Conservation (phyloP, 1,140 invertebrate genomes). For the Drosophila obscura region DNA sequence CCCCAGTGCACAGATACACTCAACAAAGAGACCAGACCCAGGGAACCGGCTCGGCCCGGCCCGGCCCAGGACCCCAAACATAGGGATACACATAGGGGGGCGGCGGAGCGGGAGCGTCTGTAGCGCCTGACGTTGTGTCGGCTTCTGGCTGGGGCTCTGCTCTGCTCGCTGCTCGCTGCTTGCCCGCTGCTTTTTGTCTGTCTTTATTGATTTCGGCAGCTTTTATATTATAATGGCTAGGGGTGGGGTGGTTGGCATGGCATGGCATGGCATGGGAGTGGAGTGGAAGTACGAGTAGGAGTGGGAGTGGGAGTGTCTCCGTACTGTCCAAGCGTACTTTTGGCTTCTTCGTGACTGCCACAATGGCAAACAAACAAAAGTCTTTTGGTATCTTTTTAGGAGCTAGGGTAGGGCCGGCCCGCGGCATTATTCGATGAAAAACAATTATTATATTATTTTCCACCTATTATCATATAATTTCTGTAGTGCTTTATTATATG, state of each 20-base stretch:
- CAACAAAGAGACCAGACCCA: constrained; percentile 18
- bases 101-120: no score
- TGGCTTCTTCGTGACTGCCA: constrained; percentile 60
- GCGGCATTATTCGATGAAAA: constrained; percentile 1
- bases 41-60: constrained; percentile 1
- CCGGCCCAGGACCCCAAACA: constrained; percentile 43
- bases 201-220: constrained; percentile 75
- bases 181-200: constrained; percentile 63
- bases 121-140: neutral
- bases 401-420: neutral
- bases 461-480: constrained; percentile 1
- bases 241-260: neutral
- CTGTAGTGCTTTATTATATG: constrained; percentile 4
- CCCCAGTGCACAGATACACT: constrained; percentile 29
- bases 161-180: constrained; percentile 19
- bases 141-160: constrained; percentile 15
- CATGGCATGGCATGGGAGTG: constrained; percentile 12
- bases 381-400: constrained; percentile 31
- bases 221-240: constrained; percentile 45
- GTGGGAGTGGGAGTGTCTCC: constrained; percentile 4
- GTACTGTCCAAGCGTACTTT: constrained; percentile 49
- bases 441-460: constrained; percentile 27
- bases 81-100: constrained; percentile 26
- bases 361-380: constrained; percentile 62
- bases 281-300: constrained; percentile 8